Conservation (phyloP, 2,113 vertebrate genomes). For the Rhabdomys dilectus region DNA sequence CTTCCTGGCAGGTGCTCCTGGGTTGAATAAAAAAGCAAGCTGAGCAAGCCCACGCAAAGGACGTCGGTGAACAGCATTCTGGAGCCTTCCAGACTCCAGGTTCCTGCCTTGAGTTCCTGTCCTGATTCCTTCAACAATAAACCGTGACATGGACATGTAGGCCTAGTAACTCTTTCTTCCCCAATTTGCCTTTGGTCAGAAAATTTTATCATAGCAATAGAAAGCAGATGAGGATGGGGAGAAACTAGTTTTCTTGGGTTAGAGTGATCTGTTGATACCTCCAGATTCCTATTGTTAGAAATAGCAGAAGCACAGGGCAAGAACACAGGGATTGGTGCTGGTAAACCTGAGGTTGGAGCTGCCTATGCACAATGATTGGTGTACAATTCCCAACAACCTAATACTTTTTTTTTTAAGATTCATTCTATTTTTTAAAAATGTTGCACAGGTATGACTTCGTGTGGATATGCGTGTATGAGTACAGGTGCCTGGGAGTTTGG, state of each 20-base stretch:
- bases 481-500: not conserved
- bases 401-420: not conserved
- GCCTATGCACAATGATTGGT: not conserved
- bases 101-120: not conserved
- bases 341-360: not conserved
- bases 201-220: not conserved
- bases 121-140: not conserved
- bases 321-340: not conserved
- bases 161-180: not conserved
- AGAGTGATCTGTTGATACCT: not conserved
- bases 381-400: not conserved
- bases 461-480: not conserved
- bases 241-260: not conserved
- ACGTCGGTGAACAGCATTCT: not conserved
- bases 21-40: not conserved
- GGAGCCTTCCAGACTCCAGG: not conserved
- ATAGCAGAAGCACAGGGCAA: not conserved
- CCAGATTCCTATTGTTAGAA: not conserved
- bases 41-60: not conserved
- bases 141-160: not conserved
- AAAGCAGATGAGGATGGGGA: not conserved
- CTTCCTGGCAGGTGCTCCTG: not conserved
- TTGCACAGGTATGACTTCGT: not conserved
- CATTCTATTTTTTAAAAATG: not conserved
- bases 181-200: not conserved